Evolutionary conservation across 2,888 invertebrate genomes (phyloP).

Genomic region (Xanthorhoe spadicearia): DNA sequence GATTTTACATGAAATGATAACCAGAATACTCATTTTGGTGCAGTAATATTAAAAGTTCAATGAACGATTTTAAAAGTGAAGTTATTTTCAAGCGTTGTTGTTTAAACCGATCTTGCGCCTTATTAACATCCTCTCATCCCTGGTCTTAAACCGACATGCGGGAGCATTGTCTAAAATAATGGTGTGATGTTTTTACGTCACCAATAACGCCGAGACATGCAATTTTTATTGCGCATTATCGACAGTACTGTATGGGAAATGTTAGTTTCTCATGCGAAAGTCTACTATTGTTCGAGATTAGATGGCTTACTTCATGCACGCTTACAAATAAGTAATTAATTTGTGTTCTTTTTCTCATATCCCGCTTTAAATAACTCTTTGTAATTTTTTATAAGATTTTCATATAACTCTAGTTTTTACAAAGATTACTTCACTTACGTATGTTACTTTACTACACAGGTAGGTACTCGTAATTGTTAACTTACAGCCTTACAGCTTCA

Average conservation of each 20-base stretch:
- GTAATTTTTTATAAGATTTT: not conserved
- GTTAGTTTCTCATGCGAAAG: slow-evolving; percentile 79
- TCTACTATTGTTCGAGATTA: slow-evolving; percentile 60
- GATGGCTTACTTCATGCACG: slow-evolving; percentile 41
- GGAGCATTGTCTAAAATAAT: slow-evolving; percentile 72
- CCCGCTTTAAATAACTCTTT: not conserved
- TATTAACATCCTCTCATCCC: slow-evolving; percentile 6
- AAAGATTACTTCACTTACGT: not conserved
- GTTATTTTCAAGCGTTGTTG: slow-evolving; percentile 1
- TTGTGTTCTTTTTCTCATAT: slow-evolving; percentile 33
- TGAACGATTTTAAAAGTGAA: too few relatives aligned
- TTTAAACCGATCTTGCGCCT: slow-evolving; percentile 3
- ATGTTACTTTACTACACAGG: too few relatives aligned
- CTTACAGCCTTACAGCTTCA: not conserved
- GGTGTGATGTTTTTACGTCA: slow-evolving; percentile 71
- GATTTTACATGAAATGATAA: too few relatives aligned
- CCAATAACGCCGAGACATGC: slow-evolving; percentile 60
- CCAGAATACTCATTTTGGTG: too few relatives aligned
- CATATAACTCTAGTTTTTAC: not conserved
- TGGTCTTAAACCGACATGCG: slow-evolving; percentile 56
- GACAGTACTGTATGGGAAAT: slow-evolving; percentile 75
- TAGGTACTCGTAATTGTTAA: too few relatives aligned
- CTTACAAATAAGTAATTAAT: slow-evolving; percentile 49
- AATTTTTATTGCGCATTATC: slow-evolving; percentile 67
- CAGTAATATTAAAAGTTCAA: not conserved